Conservation (phyloP, 1,140 invertebrate genomes). For the Sarcophaga bullata region DNA sequence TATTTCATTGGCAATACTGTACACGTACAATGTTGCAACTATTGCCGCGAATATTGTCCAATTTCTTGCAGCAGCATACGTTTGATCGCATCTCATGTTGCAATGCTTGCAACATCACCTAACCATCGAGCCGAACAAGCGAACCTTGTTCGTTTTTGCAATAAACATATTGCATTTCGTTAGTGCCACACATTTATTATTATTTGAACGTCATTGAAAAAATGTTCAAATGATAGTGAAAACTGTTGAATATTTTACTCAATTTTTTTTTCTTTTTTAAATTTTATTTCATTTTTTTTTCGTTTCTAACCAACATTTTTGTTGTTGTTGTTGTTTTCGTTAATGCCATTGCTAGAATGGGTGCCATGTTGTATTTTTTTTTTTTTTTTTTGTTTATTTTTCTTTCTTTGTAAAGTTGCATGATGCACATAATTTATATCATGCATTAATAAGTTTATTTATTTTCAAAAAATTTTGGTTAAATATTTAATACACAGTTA, state of each 20-base stretch:
- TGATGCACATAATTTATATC: no score
- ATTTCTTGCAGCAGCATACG: background rate
- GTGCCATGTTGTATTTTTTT: background rate
- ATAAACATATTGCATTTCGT: background rate
- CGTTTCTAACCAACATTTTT: background rate
- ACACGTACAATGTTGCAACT: background rate
- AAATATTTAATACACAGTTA: no score
- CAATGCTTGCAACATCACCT: background rate
- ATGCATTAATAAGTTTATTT: no score
- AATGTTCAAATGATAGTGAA: constrained; percentile 19
- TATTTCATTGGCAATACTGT: no score
- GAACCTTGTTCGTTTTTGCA: background rate
- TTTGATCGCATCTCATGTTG: background rate
- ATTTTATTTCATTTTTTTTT: background rate
- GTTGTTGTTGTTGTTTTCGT: background rate
- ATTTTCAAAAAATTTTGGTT: no score
- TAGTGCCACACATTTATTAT: background rate
- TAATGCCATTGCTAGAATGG: background rate
- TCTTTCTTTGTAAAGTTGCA: no score
- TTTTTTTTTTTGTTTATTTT: no score
- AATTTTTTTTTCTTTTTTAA: background rate
- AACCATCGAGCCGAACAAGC: background rate
- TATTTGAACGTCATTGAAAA: background rate
- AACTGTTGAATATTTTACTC: constrained; percentile 10
- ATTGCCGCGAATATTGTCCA: background rate